These are phyloP conservation scores for Liodrosophila aerea DNA, from an alignment of 2,888 invertebrate genomes.

Conservation along the genomic window DNA sequence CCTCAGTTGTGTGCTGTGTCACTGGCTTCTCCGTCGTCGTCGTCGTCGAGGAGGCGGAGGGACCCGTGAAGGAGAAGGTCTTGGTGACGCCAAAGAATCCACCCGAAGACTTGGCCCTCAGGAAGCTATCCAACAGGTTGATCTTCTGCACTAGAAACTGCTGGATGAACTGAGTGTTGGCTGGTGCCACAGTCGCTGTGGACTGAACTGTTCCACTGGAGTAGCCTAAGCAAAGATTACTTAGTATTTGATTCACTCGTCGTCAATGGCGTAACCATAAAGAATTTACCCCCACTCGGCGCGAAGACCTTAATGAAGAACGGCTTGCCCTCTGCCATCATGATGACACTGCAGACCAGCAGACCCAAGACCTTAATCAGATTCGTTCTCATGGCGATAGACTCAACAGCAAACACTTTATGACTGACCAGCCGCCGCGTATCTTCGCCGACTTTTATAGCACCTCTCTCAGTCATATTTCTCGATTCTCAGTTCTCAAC, in stretches of 20 bases:
- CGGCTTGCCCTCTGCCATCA: slow-evolving; percentile 49
- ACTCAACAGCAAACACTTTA: slow-evolving; percentile 34
- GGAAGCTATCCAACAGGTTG: slow-evolving; percentile 44
- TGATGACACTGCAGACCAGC: slow-evolving; percentile 36
- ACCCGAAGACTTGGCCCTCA: slow-evolving; percentile 49
- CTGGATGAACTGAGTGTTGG: slow-evolving; percentile 48
- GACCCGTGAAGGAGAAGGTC: slow-evolving; percentile 28
- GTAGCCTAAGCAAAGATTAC: slow-evolving; percentile 19
- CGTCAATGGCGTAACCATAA: background rate
- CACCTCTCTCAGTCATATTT: background rate
- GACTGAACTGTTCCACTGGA: slow-evolving; percentile 7
- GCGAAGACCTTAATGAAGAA: slow-evolving; percentile 58
- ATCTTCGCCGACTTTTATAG: slow-evolving; percentile 54
- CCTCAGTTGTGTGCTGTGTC: slow-evolving; percentile 57
- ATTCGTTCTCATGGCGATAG: slow-evolving; percentile 47
- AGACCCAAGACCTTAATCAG: slow-evolving; percentile 39
- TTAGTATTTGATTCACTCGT: slow-evolving; percentile 3
- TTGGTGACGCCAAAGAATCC: slow-evolving; percentile 55
- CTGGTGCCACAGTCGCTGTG: slow-evolving; percentile 32
- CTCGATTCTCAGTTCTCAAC: background rate
- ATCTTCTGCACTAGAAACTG: slow-evolving; percentile 53
- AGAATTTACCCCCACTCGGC: slow-evolving; percentile 49
- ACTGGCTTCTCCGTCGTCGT: slow-evolving; percentile 49
- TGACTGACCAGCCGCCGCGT: slow-evolving; percentile 47
- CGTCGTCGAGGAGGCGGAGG: slow-evolving; percentile 28